Evolutionary conservation across 2,888 invertebrate species (phyloP).

Genomic region (Calameuta filiformis): DNA sequence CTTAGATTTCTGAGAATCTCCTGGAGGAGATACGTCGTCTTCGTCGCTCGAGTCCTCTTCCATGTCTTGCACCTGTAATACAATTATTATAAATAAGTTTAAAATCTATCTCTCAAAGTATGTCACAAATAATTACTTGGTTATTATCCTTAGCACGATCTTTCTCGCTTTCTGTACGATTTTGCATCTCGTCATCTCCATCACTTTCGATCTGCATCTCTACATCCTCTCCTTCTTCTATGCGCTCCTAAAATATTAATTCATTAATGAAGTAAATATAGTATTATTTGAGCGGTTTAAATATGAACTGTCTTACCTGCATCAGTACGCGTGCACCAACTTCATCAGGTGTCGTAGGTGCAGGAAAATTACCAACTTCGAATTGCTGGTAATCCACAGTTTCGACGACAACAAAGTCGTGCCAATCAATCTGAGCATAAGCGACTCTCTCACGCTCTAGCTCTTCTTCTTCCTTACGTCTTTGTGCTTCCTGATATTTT

Average conservation of each 20-base stretch:
- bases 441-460: slow-evolving; percentile 93
- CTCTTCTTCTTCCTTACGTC: slow-evolving; percentile 93
- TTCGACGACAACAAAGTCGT: slow-evolving; percentile 99
- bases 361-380: slow-evolving; percentile 95
- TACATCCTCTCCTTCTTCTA: slow-evolving; percentile 84
- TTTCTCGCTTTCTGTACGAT: slow-evolving; percentile 60
- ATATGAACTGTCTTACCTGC: slow-evolving; percentile 68
- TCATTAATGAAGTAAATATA: neutral
- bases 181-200: slow-evolving; percentile 75
- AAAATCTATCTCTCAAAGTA: neutral
- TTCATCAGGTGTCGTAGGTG: slow-evolving; percentile 96
- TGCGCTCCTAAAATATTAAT: slow-evolving; percentile 70
- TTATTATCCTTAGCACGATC: slow-evolving; percentile 68
- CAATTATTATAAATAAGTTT: slow-evolving; percentile 13
- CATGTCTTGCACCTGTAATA: slow-evolving; percentile 82
- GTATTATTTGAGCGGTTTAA: neutral
- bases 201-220: slow-evolving; percentile 91
- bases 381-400: slow-evolving; percentile 98
- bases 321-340: slow-evolving; percentile 95
- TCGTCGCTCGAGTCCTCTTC: slow-evolving; percentile 87
- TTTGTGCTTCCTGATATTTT: slow-evolving; percentile 92
- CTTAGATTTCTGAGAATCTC: slow-evolving; percentile 52
- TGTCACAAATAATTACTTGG: slow-evolving; percentile 51
- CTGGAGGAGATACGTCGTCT: slow-evolving; percentile 65
- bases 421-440: slow-evolving; percentile 99